Conservation (phyloP, 2,888 invertebrate species). For the Mesorhabditis sp. region DNA sequence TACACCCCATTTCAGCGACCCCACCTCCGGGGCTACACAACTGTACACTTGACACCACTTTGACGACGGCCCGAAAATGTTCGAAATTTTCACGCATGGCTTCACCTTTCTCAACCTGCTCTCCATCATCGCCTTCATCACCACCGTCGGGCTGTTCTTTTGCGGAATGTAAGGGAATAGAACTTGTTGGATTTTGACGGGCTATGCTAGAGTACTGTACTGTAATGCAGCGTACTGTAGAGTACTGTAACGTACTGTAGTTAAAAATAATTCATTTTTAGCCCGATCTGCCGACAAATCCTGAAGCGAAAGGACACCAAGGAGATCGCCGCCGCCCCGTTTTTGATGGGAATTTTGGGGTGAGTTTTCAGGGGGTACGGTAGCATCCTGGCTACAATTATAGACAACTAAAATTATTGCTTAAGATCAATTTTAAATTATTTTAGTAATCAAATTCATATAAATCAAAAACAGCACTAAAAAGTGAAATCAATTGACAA, state of each 20-base stretch:
- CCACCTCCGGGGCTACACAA: no score
- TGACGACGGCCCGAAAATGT: conserved; percentile 7
- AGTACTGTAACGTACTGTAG: no score
- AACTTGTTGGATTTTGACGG: neutral
- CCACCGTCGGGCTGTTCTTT: conserved; percentile 79
- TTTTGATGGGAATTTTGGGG: conserved; percentile 56
- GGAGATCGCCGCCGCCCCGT: conserved; percentile 56
- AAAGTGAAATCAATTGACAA: no score
- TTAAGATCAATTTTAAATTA: neutral
- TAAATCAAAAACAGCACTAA: neutral
- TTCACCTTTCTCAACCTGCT: conserved; percentile 52
- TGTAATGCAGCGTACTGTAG: no score
- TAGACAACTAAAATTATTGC: neutral
- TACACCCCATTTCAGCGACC: no score
- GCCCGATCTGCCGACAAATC: conserved; percentile 57
- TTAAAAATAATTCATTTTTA: conserved; percentile 24
- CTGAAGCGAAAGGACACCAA: conserved; percentile 56
- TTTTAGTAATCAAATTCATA: neutral
- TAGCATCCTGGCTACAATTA: no score
- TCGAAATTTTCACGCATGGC: conserved; percentile 53
- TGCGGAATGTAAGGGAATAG: conserved; percentile 75
- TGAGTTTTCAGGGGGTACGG: conserved; percentile 8
- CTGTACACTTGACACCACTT: no score
- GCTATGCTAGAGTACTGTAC: no score
- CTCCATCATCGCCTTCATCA: conserved; percentile 68